Percentiles rank a stretch among this genome's conserved stretches.
Evolutionary conservation across 2,113 vertebrate species (phyloP).

Genomic region (Psammodynastes pulverulentus): DNA sequence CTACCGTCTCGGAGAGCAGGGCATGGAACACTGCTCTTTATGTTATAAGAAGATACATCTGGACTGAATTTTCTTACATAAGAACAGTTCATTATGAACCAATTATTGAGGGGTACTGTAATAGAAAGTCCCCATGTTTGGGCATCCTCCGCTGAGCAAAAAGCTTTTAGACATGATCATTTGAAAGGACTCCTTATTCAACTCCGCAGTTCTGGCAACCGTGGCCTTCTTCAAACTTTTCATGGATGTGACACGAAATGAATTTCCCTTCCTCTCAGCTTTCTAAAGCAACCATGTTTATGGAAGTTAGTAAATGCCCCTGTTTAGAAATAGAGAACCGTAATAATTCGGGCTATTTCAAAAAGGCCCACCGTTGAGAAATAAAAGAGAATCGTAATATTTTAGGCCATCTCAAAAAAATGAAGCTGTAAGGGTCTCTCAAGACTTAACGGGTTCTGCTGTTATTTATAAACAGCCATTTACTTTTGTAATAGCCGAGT

Average conservation of each 20-base stretch:
- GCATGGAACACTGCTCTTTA: background rate
- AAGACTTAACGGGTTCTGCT: background rate
- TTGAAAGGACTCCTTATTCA: background rate
- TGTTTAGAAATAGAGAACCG: background rate
- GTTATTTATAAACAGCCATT: background rate
- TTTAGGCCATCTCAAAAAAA: background rate
- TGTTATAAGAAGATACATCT: background rate
- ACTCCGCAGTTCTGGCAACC: background rate
- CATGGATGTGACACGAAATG: background rate
- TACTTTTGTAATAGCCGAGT: background rate
- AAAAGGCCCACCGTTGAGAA: background rate
- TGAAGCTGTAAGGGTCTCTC: constrained; percentile 18
- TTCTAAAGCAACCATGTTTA: background rate
- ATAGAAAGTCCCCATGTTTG: background rate
- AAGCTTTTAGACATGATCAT: background rate
- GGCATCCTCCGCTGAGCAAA: background rate
- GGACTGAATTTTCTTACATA: background rate
- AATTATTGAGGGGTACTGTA: background rate
- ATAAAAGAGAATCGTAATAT: background rate
- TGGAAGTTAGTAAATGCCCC: fast-evolving
- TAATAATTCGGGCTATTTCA: background rate
- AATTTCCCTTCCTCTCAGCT: background rate
- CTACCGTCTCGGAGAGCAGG: background rate
- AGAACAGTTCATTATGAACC: background rate
- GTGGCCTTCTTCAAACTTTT: background rate